Conservation (phyloP, 1,140 invertebrate species). For the Aphis craccivora region DNA sequence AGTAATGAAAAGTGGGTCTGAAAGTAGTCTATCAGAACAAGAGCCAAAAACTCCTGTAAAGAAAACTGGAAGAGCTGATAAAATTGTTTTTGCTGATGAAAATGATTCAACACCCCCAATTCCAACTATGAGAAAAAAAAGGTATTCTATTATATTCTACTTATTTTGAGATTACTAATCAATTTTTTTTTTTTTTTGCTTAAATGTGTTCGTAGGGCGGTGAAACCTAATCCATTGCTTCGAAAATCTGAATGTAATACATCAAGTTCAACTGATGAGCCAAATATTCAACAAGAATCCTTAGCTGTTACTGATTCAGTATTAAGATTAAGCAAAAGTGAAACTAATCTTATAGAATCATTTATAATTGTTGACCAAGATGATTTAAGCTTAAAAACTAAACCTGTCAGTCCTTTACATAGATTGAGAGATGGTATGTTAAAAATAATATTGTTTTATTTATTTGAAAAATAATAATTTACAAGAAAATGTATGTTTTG, state of each 20-base stretch:
- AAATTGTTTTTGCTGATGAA: slow-evolving; percentile 44
- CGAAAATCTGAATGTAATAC: slow-evolving; percentile 62
- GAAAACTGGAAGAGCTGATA: neutral
- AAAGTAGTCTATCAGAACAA: slow-evolving; percentile 83
- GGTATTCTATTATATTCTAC: slow-evolving; percentile 66
- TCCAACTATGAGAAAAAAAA: slow-evolving; percentile 68
- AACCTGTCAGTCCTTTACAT: slow-evolving; percentile 62
- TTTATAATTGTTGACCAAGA: slow-evolving; percentile 82
- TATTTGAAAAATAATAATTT: neutral
- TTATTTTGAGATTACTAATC: neutral
- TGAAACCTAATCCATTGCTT: slow-evolving; percentile 65
- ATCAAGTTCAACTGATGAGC: slow-evolving; percentile 64
- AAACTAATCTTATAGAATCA: slow-evolving; percentile 88
- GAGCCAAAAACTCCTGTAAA: slow-evolving; percentile 61
- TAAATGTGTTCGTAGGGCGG: neutral
- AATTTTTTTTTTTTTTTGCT: neutral
- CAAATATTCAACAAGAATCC: slow-evolving; percentile 62
- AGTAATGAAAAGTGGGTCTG: slow-evolving; percentile 81
- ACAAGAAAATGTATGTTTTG: neutral
- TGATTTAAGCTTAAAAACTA: slow-evolving; percentile 64
- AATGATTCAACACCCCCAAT: slow-evolving; percentile 57
- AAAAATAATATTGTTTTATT: neutral
- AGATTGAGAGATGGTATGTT: slow-evolving; percentile 29
- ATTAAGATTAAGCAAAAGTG: slow-evolving; percentile 84
- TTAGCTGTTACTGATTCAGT: slow-evolving; percentile 64